These are phyloP conservation scores for Falcaria lacertinaria DNA, from an alignment of 2,888 invertebrate species.

Conservation along the genomic window DNA sequence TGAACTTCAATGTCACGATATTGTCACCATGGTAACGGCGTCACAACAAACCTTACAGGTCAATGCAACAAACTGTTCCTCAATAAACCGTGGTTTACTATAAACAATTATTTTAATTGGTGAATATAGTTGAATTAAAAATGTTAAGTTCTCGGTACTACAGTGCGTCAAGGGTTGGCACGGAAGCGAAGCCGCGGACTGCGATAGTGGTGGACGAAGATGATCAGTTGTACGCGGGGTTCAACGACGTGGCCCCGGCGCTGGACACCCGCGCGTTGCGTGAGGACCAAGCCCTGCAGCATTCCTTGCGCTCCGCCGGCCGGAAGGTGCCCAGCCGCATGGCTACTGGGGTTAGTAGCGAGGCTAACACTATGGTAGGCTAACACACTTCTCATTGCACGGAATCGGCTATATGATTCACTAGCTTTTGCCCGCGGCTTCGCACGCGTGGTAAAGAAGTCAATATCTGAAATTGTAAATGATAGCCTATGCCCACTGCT, in stretches of 20 bases:
- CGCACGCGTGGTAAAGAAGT: no score
- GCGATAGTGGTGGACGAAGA: conserved; percentile 72
- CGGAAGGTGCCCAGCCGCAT: conserved; percentile 81
- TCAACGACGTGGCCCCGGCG: conserved; percentile 83
- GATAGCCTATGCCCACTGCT: no score
- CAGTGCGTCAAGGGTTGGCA: conserved; percentile 57
- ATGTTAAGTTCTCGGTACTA: conserved; percentile 70
- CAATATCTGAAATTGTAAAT: no score
- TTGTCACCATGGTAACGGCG: conserved; percentile 60
- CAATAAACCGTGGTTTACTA: no score
- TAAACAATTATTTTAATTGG: no score
- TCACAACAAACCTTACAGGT: conserved; percentile 66
- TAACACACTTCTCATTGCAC: no score
- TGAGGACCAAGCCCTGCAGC: conserved; percentile 87
- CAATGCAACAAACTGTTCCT: no score
- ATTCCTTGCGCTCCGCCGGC: conserved; percentile 86
- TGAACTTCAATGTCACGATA: conserved; percentile 6
- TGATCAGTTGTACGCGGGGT: conserved; percentile 84
- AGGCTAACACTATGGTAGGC: neutral
- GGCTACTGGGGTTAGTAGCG: conserved; percentile 61
- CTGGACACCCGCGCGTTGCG: conserved; percentile 84
- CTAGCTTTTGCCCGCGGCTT: no score
- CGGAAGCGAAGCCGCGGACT: conserved; percentile 59
- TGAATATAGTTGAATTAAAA: conserved; percentile 8
- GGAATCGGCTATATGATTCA: no score